phyloP scores from a whole-genome alignment of 2,797 vertebrate species.

The Hypotaenidia philippensis region DNA sequence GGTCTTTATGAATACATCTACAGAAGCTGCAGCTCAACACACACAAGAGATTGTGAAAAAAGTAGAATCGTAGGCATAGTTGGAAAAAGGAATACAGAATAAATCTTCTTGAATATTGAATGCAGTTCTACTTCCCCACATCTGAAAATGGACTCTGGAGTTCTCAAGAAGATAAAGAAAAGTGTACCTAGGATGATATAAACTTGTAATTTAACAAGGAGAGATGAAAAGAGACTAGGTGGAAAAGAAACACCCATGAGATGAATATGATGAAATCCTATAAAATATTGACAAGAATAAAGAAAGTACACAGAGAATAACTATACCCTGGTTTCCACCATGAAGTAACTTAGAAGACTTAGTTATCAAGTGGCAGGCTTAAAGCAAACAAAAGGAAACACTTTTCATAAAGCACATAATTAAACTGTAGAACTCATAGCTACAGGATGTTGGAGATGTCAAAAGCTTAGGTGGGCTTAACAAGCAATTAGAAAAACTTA shows the following conservation, averaged over 20 bases:
- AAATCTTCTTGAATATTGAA: background rate
- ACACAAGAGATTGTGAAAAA: background rate
- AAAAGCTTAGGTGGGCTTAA: slow-evolving; percentile 17
- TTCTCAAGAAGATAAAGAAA: background rate
- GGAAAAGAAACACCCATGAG: background rate
- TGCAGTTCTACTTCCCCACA: background rate
- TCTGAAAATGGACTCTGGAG: background rate
- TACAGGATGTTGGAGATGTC: slow-evolving; percentile 33
- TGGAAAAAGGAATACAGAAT: background rate
- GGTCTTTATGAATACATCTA: background rate
- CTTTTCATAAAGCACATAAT: slow-evolving; percentile 40
- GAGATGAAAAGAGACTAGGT: background rate
- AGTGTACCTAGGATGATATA: background rate
- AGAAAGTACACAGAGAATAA: background rate
- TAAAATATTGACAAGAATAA: background rate
- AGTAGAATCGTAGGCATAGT: background rate
- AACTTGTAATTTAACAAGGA: background rate
- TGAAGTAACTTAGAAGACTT: background rate
- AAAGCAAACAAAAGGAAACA: slow-evolving; percentile 56
- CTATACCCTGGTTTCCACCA: background rate
- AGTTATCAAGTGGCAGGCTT: background rate
- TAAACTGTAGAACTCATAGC: background rate
- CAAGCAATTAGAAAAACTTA: slow-evolving; percentile 14
- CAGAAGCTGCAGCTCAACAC: background rate
- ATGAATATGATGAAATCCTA: background rate